A percentile compares a stretch with the other conserved stretches of the same genome.
These are phyloP conservation scores for Mesorhabditis belari DNA, from an alignment of 2,888 invertebrate species.

Conservation along the genomic window DNA sequence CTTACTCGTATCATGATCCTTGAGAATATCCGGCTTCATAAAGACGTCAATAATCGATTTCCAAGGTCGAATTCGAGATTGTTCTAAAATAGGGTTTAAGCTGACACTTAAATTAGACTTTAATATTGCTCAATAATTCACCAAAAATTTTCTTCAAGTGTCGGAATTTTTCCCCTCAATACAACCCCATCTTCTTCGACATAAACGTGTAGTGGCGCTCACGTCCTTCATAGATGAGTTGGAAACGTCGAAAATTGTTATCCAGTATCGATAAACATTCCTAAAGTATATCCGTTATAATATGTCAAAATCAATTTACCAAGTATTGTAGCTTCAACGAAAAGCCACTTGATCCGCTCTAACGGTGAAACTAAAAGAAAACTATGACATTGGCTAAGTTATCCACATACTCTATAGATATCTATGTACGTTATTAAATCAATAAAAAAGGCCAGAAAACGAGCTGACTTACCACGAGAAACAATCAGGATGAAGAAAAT, in stretches of 20 bases:
- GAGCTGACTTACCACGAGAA: not conserved
- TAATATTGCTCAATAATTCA: too few species aligned
- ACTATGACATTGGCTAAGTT: too few species aligned
- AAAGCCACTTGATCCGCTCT: not conserved
- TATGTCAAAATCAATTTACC: not conserved
- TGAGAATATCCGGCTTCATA: not conserved
- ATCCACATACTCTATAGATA: too few species aligned
- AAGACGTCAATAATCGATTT: not conserved
- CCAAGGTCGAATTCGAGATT: not conserved
- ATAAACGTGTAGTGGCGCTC: not conserved
- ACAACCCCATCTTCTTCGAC: not conserved
- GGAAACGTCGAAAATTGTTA: too few species aligned
- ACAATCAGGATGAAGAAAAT: not conserved
- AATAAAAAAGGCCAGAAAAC: too few species aligned
- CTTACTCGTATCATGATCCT: not conserved
- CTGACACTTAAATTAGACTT: not conserved
- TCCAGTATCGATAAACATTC: not conserved
- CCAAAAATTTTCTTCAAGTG: not conserved
- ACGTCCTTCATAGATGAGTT: not conserved
- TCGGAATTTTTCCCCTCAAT: not conserved
- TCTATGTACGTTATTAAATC: too few species aligned
- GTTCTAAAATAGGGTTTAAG: not conserved
- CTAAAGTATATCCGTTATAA: not conserved
- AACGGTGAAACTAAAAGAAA: not conserved
- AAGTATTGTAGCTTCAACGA: not conserved